phyloP scores from a whole-genome alignment of 2,888 invertebrate genomes.

The Tolmerus cingulatus region DNA sequence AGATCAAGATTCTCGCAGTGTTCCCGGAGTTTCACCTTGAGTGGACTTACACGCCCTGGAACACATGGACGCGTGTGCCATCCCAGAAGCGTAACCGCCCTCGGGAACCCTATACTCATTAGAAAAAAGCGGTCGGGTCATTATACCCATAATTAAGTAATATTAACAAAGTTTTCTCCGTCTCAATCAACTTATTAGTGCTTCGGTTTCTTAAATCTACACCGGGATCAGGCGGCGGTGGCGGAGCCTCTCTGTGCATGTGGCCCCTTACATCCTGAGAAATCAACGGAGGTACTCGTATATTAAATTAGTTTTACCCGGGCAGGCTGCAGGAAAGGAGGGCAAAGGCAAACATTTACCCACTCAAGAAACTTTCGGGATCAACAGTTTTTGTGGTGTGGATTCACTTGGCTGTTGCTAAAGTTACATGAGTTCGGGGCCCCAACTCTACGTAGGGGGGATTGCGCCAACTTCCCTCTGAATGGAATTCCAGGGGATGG shows the following conservation, averaged over 20 bases:
- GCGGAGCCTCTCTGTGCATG: neutral
- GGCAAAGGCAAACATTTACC: conserved; percentile 31
- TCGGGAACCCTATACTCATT: neutral
- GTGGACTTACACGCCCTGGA: neutral
- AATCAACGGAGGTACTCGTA: conserved; percentile 15
- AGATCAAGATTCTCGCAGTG: neutral
- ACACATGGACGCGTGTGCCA: neutral
- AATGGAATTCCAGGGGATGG: conserved; percentile 9
- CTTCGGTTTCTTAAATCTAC: conserved; percentile 19
- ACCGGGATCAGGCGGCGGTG: neutral
- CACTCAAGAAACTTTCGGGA: conserved; percentile 35
- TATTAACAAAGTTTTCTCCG: conserved; percentile 32
- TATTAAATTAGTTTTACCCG: conserved; percentile 33
- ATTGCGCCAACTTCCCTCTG: neutral
- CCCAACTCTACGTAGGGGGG: neutral
- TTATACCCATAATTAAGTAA: conserved; percentile 35
- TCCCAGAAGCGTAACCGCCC: neutral
- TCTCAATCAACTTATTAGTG: conserved; percentile 34
- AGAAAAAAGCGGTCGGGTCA: conserved; percentile 16
- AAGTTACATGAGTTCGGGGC: neutral
- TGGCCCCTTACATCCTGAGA: conserved; percentile 1
- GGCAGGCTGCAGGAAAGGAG: neutral
- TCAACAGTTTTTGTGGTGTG: conserved; percentile 33
- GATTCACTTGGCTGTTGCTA: conserved; percentile 20
- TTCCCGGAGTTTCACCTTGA: neutral